phyloP scores from a whole-genome alignment of 2,113 vertebrate species.

The Chloroceryle aenea region DNA sequence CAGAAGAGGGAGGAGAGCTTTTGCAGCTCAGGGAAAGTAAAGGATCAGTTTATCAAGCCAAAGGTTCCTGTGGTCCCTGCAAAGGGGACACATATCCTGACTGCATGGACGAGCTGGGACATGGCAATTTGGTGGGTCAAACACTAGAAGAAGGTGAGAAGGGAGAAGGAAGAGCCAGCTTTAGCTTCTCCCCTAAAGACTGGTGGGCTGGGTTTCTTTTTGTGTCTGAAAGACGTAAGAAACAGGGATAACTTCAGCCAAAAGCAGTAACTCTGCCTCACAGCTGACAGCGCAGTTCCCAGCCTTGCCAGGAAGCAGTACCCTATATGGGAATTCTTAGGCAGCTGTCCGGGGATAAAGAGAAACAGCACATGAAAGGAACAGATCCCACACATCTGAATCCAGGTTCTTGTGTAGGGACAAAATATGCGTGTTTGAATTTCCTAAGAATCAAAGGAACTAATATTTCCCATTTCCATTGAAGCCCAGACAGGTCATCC shows the following conservation, averaged over 20 bases:
- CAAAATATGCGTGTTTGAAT: not conserved
- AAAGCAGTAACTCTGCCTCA: not conserved
- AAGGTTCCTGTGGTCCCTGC: not conserved
- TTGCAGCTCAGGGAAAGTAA: not conserved
- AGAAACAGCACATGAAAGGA: not conserved
- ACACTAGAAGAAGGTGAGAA: not conserved
- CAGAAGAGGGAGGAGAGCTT: not conserved
- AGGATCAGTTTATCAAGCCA: not conserved
- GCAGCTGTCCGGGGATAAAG: not conserved
- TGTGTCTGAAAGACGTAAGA: not conserved
- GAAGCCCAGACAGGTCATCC: not conserved
- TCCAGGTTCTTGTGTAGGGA: not conserved
- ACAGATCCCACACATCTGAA: not conserved
- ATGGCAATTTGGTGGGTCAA: not conserved
- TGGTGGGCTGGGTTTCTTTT: fast-evolving
- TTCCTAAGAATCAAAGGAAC: not conserved
- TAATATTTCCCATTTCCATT: not conserved
- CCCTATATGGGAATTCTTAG: not conserved
- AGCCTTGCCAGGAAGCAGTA: not conserved
- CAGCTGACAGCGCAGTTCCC: not conserved
- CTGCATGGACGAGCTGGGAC: not conserved
- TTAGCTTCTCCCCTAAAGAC: not conserved
- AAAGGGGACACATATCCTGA: not conserved
- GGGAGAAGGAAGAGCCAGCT: not conserved
- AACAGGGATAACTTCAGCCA: not conserved